Evolutionary conservation across 2,888 invertebrate species (phyloP).

Genomic region (Agrotis segetum): DNA sequence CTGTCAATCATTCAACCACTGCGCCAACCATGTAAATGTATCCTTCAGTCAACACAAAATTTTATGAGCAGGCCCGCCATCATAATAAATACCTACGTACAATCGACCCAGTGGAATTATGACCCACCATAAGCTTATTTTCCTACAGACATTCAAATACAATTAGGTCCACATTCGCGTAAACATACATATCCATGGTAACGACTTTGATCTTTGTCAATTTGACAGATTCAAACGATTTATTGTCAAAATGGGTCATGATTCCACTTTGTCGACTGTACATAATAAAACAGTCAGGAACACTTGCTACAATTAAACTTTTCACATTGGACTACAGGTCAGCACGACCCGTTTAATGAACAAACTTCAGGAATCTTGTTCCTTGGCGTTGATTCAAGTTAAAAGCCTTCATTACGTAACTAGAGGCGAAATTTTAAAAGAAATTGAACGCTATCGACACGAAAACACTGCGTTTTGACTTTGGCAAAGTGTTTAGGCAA

Average conservation of each 20-base stretch:
- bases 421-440: neutral
- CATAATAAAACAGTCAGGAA: conserved; percentile 47
- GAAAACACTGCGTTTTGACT: neutral
- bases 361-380: conserved; percentile 67
- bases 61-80: conserved; percentile 26
- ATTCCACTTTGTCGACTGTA: too few species aligned
- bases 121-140: too few species aligned
- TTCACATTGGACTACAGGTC: conserved; percentile 67
- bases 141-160: too few species aligned
- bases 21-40: too few species aligned
- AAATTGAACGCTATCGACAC: neutral
- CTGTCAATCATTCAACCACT: too few species aligned
- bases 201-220: too few species aligned
- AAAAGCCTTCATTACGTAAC: conserved; percentile 46
- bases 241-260: too few species aligned
- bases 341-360: conserved; percentile 63
- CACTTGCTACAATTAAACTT: conserved; percentile 66
- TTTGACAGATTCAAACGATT: too few species aligned
- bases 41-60: neutral
- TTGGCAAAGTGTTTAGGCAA: too few species aligned
- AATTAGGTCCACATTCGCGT: too few species aligned
- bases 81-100: conserved; percentile 17
- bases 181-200: too few species aligned
- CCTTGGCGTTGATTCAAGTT: conserved; percentile 55
- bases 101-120: too few species aligned